Evolutionary conservation across 2,888 invertebrate species (phyloP), one percentile per base, ranked within the genome.

Genomic region (Luperina testacea): DNA sequence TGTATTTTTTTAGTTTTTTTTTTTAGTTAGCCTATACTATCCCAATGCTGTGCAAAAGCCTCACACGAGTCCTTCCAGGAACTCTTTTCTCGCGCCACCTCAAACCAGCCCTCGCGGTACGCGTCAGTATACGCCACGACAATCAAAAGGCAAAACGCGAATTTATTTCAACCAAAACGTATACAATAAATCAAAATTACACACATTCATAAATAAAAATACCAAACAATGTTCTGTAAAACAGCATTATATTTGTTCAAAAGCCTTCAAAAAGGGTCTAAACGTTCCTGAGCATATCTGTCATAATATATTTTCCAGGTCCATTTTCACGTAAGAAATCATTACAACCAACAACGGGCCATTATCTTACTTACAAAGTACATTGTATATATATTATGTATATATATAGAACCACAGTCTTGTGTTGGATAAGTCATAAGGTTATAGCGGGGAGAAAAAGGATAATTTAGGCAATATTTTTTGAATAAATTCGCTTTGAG

Each of bases 321-420:
- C 80, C 87, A 91, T 93, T 91, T 91, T 91, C 91, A 91, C 90
- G 89, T 88, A 89, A 90, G 91, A 92, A 92, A 93, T 93, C 91
- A 93, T 93, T 92, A 90, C 90, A 90, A 87, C 86, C 87, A 89
- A 89, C 90, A 88, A 82, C 83, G 76, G 69, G 83, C 91, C 91
- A 92, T 93, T 93, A 92, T 91, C 90, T 91, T 88, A 87, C 92
- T 90, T 89, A 89, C 89, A 87, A 90, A 90, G 88, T 88, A 87
- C 89, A 89, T 88, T 82, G 87, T 87, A 82, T 84, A 89, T 78
- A 86, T 78, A 87, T 88, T 89, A 87, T 87, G 80, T 87, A 85
- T 78, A 80, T 75, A 77, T 84, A 84, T 82, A 84, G 65, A 48
- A 74, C 51, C 61, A 51, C 48, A 53, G 32, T 45, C 17, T 73